A percentile compares a stretch with the other conserved stretches of the same genome.
These are phyloP conservation scores for Catharus minimus DNA, from an alignment of 2,113 vertebrate genomes.

Conservation along the genomic window DNA sequence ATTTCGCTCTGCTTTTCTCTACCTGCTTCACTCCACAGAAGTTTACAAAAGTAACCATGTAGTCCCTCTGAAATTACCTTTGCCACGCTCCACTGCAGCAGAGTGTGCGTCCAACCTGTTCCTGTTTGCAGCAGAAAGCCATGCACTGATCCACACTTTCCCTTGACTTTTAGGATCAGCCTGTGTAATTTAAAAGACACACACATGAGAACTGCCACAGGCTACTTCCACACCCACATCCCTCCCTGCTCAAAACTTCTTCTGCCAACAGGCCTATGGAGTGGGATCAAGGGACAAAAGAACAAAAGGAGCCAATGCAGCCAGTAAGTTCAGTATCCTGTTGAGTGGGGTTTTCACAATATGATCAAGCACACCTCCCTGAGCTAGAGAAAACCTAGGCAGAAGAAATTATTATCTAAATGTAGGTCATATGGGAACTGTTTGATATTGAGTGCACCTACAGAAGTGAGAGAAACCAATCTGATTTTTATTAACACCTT, in stretches of 20 bases:
- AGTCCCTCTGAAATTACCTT: neutral
- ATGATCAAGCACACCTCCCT: too few relatives aligned
- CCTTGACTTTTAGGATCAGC: neutral
- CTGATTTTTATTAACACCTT: neutral
- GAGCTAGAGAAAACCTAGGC: neutral
- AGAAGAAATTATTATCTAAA: neutral
- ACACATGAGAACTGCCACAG: neutral
- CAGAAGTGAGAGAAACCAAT: neutral
- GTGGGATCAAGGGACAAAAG: accelerated
- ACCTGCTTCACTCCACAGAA: neutral
- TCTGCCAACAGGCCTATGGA: neutral
- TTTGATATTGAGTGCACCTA: neutral
- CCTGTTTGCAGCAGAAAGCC: neutral
- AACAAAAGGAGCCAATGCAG: neutral
- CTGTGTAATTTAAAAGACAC: neutral
- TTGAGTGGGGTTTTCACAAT: neutral
- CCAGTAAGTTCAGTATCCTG: accelerated
- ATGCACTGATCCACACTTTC: accelerated
- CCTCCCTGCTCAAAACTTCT: neutral
- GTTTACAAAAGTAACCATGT: neutral
- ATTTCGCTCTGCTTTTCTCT: neutral
- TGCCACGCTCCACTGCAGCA: accelerated
- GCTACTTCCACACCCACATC: accelerated
- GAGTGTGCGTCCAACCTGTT: neutral
- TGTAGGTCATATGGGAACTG: neutral